Evolutionary conservation across 2,797 vertebrate species (phyloP).

Genomic region (Neosilurus hyrtlii): DNA sequence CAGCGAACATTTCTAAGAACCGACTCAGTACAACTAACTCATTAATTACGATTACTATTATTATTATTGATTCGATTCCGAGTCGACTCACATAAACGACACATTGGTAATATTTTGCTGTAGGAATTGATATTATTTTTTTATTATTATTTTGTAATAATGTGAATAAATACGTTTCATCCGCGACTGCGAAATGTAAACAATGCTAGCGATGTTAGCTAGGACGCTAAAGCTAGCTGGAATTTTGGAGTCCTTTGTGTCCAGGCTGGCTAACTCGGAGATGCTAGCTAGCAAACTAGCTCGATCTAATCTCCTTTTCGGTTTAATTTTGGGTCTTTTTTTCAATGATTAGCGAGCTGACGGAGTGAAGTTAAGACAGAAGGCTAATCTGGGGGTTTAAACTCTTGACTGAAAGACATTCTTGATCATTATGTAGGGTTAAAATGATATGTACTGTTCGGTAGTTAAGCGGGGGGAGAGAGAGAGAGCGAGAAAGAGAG

Average conservation of each 20-base stretch:
- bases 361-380: neutral
- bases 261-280: slow-evolving; percentile 38
- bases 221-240: slow-evolving; percentile 25
- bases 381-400: slow-evolving; percentile 43
- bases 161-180: neutral
- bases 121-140: no score
- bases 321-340: slow-evolving; percentile 44
- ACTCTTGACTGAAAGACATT: slow-evolving; percentile 37
- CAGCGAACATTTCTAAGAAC: neutral
- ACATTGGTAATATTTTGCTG: neutral
- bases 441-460: neutral
- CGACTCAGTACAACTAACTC: neutral
- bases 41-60: neutral
- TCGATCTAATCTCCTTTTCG: slow-evolving; percentile 40
- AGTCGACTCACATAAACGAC: neutral
- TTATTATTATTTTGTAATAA: no score
- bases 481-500: neutral
- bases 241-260: slow-evolving; percentile 68
- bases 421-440: neutral
- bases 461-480: neutral
- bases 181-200: neutral
- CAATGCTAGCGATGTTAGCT: slow-evolving; percentile 36
- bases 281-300: slow-evolving; percentile 38
- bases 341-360: slow-evolving; percentile 27
- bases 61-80: neutral